Evolutionary conservation across 2,113 vertebrate genomes (phyloP).

Genomic region (Larimichthys crocea): DNA sequence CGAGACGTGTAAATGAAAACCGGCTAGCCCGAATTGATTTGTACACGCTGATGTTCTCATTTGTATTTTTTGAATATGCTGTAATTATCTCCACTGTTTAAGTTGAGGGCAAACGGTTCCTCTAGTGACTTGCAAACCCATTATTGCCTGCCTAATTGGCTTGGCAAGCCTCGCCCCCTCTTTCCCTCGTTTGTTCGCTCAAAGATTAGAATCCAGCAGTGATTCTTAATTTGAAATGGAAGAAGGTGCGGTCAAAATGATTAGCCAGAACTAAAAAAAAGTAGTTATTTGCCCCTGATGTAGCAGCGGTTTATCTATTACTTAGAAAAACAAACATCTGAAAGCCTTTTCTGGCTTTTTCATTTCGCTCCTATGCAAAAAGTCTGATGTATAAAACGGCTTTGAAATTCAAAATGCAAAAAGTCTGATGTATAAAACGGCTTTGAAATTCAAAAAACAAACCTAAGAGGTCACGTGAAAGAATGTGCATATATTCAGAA

Average conservation of each 20-base stretch:
- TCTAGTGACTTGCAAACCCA: conserved; percentile 82
- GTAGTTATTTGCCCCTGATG: conserved; percentile 10
- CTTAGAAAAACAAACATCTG: neutral
- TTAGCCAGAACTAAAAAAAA: conserved; percentile 1
- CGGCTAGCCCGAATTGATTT: conserved; percentile 70
- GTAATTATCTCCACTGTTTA: conserved; percentile 83
- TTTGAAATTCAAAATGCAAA: too few relatives aligned
- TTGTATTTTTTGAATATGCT: conserved; percentile 74
- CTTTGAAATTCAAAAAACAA: neutral
- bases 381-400: neutral
- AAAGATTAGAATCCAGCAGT: conserved; percentile 75
- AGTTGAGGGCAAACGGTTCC: conserved; percentile 80
- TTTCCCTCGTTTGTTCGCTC: conserved; percentile 60
- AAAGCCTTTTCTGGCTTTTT: neutral
- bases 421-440: too few relatives aligned
- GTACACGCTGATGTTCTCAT: conserved; percentile 76
- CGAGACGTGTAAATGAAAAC: conserved; percentile 34
- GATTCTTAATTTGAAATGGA: conserved; percentile 70
- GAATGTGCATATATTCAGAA: neutral
- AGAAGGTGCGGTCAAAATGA: conserved; percentile 49
- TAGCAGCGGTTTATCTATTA: neutral
- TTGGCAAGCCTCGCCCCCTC: conserved; percentile 60
- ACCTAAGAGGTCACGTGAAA: neutral
- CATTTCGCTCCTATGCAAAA: neutral
- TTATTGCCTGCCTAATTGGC: conserved; percentile 80